phyloP scores from a whole-genome alignment of 2,888 invertebrate genomes.

The Calameuta pallipes region DNA sequence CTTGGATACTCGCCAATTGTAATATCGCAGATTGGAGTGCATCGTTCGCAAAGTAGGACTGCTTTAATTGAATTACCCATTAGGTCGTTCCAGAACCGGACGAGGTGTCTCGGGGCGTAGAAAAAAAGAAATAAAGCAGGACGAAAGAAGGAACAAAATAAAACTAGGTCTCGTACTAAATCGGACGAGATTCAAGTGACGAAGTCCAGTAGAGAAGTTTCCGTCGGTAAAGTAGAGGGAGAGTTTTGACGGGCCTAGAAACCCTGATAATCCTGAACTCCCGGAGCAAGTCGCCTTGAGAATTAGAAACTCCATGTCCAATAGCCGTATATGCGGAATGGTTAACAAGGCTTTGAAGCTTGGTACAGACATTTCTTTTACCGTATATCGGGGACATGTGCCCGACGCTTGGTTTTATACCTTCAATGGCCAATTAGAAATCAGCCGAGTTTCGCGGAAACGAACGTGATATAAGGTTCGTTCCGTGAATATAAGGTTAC shows the following conservation, averaged over 20 bases:
- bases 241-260: conserved; percentile 40
- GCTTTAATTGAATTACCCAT: conserved; percentile 53
- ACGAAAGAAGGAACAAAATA: conserved; percentile 16
- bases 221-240: background rate
- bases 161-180: conserved; percentile 30
- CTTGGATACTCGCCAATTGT: background rate
- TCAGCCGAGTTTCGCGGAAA: conserved; percentile 31
- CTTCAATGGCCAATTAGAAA: conserved; percentile 39
- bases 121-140: conserved; percentile 2
- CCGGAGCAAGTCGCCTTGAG: background rate
- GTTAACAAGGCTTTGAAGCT: background rate
- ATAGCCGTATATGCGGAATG: conserved; percentile 8
- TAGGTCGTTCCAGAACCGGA: conserved; percentile 53
- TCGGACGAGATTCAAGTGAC: background rate
- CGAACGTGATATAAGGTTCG: background rate
- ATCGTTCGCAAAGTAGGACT: conserved; percentile 40
- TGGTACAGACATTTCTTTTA: conserved; percentile 19
- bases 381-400: conserved; percentile 39
- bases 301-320: conserved; percentile 12
- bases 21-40: conserved; percentile 27
- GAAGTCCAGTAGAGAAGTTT: background rate
- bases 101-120: conserved; percentile 29
- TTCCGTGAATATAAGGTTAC: background rate
- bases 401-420: conserved; percentile 17
- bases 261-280: conserved; percentile 23